Percentiles rank a stretch among this genome's conserved stretches.
Evolutionary conservation across 1,140 invertebrate species (phyloP).

Genomic region (Diorhabda carinulata): DNA sequence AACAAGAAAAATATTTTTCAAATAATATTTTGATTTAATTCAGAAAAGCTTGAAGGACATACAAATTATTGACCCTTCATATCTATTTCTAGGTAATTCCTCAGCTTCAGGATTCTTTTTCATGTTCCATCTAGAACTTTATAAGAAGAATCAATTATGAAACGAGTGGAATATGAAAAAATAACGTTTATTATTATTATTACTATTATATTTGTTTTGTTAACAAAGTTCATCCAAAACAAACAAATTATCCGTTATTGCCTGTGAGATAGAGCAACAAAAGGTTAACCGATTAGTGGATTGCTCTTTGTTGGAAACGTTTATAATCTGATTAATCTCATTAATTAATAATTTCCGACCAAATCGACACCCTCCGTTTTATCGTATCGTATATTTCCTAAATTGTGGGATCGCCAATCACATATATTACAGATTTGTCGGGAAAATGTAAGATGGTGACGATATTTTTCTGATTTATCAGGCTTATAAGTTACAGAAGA

Average conservation of each 20-base stretch:
- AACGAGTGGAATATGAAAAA: no score
- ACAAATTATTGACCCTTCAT: no score
- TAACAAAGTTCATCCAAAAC: background rate
- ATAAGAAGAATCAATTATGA: no score
- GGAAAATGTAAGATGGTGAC: constrained; percentile 19
- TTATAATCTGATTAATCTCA: constrained; percentile 35
- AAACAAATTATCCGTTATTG: background rate
- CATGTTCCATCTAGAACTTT: no score
- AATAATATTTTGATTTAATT: no score
- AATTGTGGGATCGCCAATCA: constrained; percentile 32
- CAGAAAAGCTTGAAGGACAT: no score
- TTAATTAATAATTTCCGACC: constrained; percentile 33
- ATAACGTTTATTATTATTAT: no score
- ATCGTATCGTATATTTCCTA: constrained; percentile 24
- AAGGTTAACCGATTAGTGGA: constrained; percentile 9
- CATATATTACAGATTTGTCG: constrained; percentile 19
- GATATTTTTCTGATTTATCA: constrained; percentile 13
- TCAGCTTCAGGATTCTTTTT: no score
- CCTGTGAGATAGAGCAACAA: background rate
- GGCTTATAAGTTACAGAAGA: no score
- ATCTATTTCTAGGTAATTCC: no score
- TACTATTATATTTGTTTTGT: background rate
- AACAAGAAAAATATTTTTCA: no score
- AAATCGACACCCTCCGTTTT: constrained; percentile 30
- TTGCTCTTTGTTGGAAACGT: constrained; percentile 22